Percentiles rank a stretch among this genome's conserved stretches.
Evolutionary conservation across 2,888 invertebrate species (phyloP).

Genomic region (Lathronympha strigana): DNA sequence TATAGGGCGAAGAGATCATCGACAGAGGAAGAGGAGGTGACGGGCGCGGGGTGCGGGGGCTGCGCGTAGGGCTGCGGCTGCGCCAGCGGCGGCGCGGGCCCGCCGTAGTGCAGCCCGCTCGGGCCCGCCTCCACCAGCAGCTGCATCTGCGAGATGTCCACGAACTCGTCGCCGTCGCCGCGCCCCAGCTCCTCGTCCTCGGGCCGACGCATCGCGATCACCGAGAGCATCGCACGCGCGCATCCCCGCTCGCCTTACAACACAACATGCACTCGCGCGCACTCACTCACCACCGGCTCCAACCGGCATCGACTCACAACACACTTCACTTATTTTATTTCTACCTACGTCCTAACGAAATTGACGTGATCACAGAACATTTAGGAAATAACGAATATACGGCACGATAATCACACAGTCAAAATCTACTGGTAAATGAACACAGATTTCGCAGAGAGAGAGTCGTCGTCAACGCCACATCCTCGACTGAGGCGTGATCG

Average conservation of each 20-base stretch:
- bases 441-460: constrained; percentile 78
- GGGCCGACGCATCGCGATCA: constrained; percentile 91
- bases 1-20: constrained; percentile 91
- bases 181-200: constrained; percentile 86
- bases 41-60: constrained; percentile 64
- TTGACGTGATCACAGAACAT: constrained; percentile 81
- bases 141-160: constrained; percentile 93
- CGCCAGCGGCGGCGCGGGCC: constrained; percentile 77
- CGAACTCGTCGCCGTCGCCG: constrained; percentile 88
- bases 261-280: constrained; percentile 62
- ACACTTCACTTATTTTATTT: constrained; percentile 49
- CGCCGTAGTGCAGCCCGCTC: constrained; percentile 79
- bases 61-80: constrained; percentile 74
- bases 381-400: constrained; percentile 65
- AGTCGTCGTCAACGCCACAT: constrained; percentile 81
- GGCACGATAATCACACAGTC: constrained; percentile 66
- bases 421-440: constrained; percentile 79
- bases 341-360: constrained; percentile 69
- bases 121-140: constrained; percentile 86
- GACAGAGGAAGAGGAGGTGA: constrained; percentile 85
- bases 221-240: constrained; percentile 83
- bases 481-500: constrained; percentile 85
- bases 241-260: constrained; percentile 74
- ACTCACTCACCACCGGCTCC: constrained; percentile 51
- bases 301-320: constrained; percentile 43